These are phyloP conservation scores for Speoplatyrhinus poulsoni DNA, from an alignment of 2,113 vertebrate species.

Conservation along the genomic window DNA sequence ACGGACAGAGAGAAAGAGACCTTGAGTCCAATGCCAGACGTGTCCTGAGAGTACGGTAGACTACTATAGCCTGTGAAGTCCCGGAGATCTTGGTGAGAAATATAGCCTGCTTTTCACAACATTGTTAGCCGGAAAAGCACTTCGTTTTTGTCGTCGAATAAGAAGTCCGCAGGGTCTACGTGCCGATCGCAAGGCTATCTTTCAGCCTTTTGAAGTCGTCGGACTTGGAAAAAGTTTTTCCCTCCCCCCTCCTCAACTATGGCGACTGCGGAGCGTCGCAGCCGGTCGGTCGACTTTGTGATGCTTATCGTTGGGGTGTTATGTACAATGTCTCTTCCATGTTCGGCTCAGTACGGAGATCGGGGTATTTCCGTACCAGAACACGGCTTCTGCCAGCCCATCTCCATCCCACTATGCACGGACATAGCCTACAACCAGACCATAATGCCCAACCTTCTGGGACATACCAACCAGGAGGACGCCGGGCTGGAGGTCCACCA, in stretches of 20 bases:
- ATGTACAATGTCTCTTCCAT: slow-evolving; percentile 44
- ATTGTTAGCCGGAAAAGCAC: too few relatives aligned
- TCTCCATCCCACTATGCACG: slow-evolving; percentile 90
- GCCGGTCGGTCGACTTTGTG: slow-evolving; percentile 55
- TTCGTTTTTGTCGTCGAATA: background rate
- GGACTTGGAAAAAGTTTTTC: slow-evolving; percentile 68
- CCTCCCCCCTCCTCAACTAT: slow-evolving; percentile 59
- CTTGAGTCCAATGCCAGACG: too few relatives aligned
- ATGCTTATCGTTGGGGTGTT: slow-evolving; percentile 64
- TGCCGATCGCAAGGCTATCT: background rate
- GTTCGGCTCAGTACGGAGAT: slow-evolving; percentile 82
- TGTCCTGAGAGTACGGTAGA: too few relatives aligned
- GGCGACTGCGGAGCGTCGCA: slow-evolving; percentile 49
- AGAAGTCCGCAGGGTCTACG: background rate
- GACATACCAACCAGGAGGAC: slow-evolving; percentile 92
- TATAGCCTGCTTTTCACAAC: too few relatives aligned
- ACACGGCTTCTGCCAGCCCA: slow-evolving; percentile 91
- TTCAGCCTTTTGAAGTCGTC: slow-evolving; percentile 47
- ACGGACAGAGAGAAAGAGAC: too few relatives aligned
- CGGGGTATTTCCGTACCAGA: slow-evolving; percentile 88
- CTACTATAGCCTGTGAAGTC: too few relatives aligned
- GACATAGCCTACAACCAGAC: slow-evolving; percentile 95
- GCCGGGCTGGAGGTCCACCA: slow-evolving; percentile 91
- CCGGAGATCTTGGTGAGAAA: too few relatives aligned
- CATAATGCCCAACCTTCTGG: slow-evolving; percentile 91